Percentiles rank a stretch among this genome's conserved stretches.
Conservation (phyloP, 2,113 vertebrate species). For the Euleptes europaea region DNA sequence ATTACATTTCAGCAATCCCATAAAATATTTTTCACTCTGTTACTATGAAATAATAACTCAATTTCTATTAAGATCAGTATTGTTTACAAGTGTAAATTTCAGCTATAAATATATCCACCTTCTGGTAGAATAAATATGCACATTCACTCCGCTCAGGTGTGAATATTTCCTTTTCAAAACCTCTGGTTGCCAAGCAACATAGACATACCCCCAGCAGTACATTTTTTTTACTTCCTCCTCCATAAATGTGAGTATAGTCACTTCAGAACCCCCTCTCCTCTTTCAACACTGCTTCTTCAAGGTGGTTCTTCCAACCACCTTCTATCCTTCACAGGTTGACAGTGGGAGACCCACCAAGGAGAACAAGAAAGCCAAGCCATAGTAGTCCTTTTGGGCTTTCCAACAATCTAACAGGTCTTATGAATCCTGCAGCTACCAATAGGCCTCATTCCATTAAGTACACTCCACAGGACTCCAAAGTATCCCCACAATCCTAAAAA, state of each 20-base stretch:
- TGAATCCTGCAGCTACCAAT: background rate
- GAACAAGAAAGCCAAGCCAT: background rate
- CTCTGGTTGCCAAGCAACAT: background rate
- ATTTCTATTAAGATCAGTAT: background rate
- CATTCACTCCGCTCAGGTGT: background rate
- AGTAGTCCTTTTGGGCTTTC: background rate
- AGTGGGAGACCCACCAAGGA: background rate
- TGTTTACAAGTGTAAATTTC: constrained; percentile 16
- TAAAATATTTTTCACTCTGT: background rate
- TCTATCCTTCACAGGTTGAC: too few relatives aligned
- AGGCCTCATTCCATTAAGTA: background rate
- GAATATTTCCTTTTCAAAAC: constrained; percentile 13
- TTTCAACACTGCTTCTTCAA: background rate
- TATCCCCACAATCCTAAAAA: too few relatives aligned
- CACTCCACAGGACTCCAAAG: background rate
- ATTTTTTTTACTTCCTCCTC: background rate
- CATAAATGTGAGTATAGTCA: constrained; percentile 7
- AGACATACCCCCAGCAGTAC: background rate
- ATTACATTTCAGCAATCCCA: constrained; percentile 4
- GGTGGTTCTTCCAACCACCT: background rate
- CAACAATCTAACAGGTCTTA: background rate
- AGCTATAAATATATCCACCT: background rate
- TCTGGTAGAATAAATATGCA: fast-evolving
- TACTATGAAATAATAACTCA: background rate
- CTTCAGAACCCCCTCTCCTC: background rate